phyloP scores from a whole-genome alignment of 2,888 invertebrate genomes.

The Neria commutata region DNA sequence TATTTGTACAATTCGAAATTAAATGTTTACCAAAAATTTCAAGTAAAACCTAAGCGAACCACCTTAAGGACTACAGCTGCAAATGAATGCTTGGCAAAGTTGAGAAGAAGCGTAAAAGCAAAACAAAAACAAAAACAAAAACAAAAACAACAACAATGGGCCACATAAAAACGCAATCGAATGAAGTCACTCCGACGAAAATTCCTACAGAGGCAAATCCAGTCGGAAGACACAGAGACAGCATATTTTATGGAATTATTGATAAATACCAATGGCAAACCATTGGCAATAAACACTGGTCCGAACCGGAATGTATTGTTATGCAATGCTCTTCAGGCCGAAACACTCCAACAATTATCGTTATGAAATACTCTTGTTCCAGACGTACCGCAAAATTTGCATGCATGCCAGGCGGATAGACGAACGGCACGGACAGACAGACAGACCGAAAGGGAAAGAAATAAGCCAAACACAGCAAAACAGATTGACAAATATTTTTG shows the following conservation, averaged over 20 bases:
- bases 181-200: too few species aligned
- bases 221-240: background rate
- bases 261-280: constrained; percentile 1
- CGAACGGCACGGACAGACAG: too few species aligned
- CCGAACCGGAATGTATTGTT: too few species aligned
- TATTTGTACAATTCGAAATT: background rate
- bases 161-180: too few species aligned
- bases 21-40: background rate
- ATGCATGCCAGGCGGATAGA: too few species aligned
- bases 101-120: background rate
- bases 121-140: background rate
- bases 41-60: background rate
- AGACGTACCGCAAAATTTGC: background rate
- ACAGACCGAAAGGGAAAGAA: too few species aligned
- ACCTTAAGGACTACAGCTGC: background rate
- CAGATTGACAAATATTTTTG: too few species aligned
- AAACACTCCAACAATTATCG: background rate
- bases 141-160: background rate
- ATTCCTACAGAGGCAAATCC: background rate
- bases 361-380: background rate
- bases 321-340: too few species aligned
- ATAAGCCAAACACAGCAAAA: too few species aligned
- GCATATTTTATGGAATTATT: background rate
- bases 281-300: background rate
- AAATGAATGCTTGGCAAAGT: background rate